Conservation (phyloP, 2,888 invertebrate species). For the Rotaria macrura region DNA sequence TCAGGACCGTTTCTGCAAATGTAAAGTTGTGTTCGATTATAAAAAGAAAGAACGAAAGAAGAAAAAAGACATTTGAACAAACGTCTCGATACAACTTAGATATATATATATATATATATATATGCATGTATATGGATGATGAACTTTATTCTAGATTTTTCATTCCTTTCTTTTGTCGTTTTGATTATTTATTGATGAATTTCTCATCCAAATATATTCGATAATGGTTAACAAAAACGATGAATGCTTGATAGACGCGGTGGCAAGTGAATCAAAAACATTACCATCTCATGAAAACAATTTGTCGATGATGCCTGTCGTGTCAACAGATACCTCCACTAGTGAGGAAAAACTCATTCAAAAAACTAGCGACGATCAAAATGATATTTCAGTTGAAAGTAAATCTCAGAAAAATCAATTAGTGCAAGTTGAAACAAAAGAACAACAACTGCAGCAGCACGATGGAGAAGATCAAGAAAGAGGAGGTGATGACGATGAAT, state of each 20-base stretch:
- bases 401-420: background rate
- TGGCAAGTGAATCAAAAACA: background rate
- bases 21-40: background rate
- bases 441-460: background rate
- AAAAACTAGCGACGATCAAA: background rate
- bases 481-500: background rate
- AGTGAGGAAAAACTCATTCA: background rate
- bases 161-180: background rate
- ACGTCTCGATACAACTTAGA: background rate
- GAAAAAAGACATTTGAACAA: background rate
- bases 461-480: background rate
- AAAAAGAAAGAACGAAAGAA: background rate
- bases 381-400: background rate
- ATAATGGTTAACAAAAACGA: background rate
- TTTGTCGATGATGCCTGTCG: background rate
- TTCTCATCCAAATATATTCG: background rate
- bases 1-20: background rate
- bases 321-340: background rate
- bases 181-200: background rate
- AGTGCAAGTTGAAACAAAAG: background rate
- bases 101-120: too few relatives aligned
- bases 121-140: too few relatives aligned
- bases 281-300: background rate
- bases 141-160: slow-evolving; percentile 12
- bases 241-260: background rate